Percentiles rank a stretch among this genome's conserved stretches.
Evolutionary conservation across 2,113 vertebrate genomes (phyloP).

Genomic region (Malurus melanocephalus): DNA sequence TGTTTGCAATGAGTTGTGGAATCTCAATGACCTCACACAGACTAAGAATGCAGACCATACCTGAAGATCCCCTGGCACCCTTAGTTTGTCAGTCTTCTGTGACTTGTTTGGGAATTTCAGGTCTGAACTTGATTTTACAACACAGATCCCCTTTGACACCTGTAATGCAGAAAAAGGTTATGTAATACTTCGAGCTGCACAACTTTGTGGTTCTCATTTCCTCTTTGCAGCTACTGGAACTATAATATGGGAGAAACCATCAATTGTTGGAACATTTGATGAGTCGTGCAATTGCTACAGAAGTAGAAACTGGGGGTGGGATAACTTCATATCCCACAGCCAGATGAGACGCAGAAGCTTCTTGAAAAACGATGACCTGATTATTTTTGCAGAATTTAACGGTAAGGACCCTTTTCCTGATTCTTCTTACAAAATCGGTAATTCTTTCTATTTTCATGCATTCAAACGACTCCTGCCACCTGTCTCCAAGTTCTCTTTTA

Average conservation of each 20-base stretch:
- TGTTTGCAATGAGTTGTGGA: background rate
- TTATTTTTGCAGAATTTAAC: conserved; percentile 82
- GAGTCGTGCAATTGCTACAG: conserved; percentile 66
- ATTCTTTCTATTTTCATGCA: background rate
- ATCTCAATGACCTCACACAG: background rate
- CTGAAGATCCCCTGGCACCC: background rate
- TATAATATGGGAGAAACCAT: conserved; percentile 79
- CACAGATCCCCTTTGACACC: background rate
- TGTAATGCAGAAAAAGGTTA: background rate
- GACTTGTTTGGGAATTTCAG: background rate
- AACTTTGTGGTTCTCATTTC: background rate
- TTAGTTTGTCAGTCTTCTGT: background rate
- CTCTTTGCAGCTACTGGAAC: conserved; percentile 47
- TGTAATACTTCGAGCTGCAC: background rate
- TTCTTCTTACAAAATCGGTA: background rate
- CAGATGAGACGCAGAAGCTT: conserved; percentile 77
- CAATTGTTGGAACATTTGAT: conserved; percentile 68
- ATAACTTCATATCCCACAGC: conserved; percentile 77
- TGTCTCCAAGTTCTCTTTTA: background rate
- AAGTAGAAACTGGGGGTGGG: conserved; percentile 71
- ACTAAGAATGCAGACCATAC: background rate
- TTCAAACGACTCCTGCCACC: background rate
- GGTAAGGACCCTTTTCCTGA: conserved; percentile 63
- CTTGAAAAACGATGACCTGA: conserved; percentile 85
- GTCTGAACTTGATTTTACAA: background rate